Evolutionary conservation across 2,113 vertebrate species (phyloP).

Genomic region (Pangasianodon gigas): DNA sequence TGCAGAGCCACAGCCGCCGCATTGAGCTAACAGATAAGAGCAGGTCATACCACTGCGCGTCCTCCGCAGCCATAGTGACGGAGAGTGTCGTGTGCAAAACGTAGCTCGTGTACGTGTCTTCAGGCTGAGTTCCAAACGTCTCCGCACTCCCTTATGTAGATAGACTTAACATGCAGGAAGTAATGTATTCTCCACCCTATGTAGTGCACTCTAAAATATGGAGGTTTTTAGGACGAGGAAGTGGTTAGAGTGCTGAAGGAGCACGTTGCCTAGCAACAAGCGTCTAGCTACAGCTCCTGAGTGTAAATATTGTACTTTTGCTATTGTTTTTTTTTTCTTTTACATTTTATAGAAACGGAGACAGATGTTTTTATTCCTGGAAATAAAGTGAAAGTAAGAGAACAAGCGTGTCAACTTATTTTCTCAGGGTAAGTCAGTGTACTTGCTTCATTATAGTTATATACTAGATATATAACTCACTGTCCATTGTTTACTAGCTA

Average conservation of each 20-base stretch:
- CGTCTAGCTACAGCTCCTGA: neutral
- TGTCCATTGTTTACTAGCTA: no score
- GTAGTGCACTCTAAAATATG: neutral
- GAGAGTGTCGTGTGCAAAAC: slow-evolving; percentile 2
- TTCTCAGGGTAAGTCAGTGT: neutral
- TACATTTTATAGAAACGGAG: neutral
- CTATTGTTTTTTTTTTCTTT: neutral
- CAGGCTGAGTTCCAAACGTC: neutral
- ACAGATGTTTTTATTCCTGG: neutral
- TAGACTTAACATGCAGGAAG: neutral
- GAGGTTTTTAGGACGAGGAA: neutral
- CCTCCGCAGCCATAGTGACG: slow-evolving; percentile 75
- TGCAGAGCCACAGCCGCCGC: neutral
- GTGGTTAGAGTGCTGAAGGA: neutral
- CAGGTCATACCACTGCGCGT: slow-evolving; percentile 62
- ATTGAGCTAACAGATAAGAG: neutral
- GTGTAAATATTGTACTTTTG: neutral
- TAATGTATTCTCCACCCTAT: neutral
- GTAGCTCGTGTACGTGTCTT: neutral
- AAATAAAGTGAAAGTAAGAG: neutral
- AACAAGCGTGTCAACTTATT: neutral
- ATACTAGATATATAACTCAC: neutral
- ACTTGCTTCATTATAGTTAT: neutral
- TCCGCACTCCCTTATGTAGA: neutral
- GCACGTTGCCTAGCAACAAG: neutral